phyloP scores from a whole-genome alignment of 2,888 invertebrate genomes.

The Netelia inedita region DNA sequence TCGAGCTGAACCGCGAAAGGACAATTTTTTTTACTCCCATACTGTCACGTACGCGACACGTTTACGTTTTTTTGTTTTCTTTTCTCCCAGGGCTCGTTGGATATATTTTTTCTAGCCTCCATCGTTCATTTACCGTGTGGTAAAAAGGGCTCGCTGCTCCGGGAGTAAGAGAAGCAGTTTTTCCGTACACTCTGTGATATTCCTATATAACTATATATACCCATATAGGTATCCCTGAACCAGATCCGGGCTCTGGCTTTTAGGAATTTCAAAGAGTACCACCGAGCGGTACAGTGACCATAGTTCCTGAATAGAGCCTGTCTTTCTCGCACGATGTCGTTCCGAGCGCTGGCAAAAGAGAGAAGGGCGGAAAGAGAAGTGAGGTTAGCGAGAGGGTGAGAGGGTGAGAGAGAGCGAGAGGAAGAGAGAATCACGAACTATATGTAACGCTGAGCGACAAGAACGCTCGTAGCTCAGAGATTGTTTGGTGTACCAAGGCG shows the following conservation, averaged over 20 bases:
- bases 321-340: conserved; percentile 20
- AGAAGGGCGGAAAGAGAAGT: conserved; percentile 10
- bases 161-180: conserved; percentile 68
- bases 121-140: conserved; percentile 64
- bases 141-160: conserved; percentile 56
- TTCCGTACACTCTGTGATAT: conserved; percentile 65
- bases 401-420: conserved; percentile 27
- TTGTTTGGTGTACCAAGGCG: conserved; percentile 50
- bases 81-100: conserved; percentile 46
- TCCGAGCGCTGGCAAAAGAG: conserved; percentile 25
- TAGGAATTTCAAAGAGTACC: conserved; percentile 81
- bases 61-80: conserved; percentile 26
- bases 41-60: conserved; percentile 53
- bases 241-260: conserved; percentile 73
- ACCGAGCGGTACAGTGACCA: conserved; percentile 16
- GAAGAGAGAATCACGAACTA: conserved; percentile 33
- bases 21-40: conserved; percentile 11
- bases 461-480: conserved; percentile 33
- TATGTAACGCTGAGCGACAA: conserved; percentile 42
- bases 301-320: conserved; percentile 44
- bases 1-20: conserved; percentile 53
- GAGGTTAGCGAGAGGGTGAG: conserved; percentile 4
- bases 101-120: conserved; percentile 63
- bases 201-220: conserved; percentile 1
- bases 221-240: conserved; percentile 39